Conservation (phyloP, 2,888 invertebrate genomes). For the Hesperia comma region DNA sequence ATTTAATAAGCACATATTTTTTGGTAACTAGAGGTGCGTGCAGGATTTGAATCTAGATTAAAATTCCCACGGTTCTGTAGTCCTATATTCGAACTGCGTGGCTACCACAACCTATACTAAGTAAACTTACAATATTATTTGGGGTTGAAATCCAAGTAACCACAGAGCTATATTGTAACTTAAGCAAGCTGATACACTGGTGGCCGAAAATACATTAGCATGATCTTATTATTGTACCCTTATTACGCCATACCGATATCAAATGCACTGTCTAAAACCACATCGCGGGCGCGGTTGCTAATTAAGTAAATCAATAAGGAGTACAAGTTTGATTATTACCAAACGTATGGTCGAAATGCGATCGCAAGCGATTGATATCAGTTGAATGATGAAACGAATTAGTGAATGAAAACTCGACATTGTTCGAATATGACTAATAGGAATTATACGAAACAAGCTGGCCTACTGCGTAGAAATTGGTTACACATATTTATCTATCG, state of each 20-base stretch:
- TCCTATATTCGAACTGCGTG: too few species aligned
- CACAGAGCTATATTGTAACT: slow-evolving; percentile 1
- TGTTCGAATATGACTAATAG: slow-evolving; percentile 39
- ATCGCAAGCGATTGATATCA: slow-evolving; percentile 64
- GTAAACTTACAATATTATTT: background rate
- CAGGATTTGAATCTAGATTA: too few species aligned
- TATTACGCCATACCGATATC: slow-evolving; percentile 68
- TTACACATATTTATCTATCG: slow-evolving; percentile 15
- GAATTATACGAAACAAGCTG: slow-evolving; percentile 18
- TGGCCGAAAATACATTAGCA: slow-evolving; percentile 48
- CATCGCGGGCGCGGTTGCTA: slow-evolving; percentile 60
- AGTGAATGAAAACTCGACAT: slow-evolving; percentile 48
- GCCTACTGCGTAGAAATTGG: slow-evolving; percentile 6
- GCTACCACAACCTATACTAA: background rate
- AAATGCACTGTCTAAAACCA: slow-evolving; percentile 66
- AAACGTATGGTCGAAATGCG: slow-evolving; percentile 66
- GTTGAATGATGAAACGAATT: slow-evolving; percentile 57
- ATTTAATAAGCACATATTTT: too few species aligned
- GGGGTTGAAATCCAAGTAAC: background rate
- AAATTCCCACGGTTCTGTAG: too few species aligned
- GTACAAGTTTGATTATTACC: slow-evolving; percentile 68
- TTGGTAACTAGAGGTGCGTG: too few species aligned
- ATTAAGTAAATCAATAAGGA: slow-evolving; percentile 50
- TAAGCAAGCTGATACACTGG: slow-evolving; percentile 45
- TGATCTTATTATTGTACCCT: slow-evolving; percentile 51